A percentile compares a stretch with the other conserved stretches of the same genome.
These are phyloP conservation scores for Etheostoma perlongum DNA, from an alignment of 2,797 vertebrate genomes.

Conservation along the genomic window DNA sequence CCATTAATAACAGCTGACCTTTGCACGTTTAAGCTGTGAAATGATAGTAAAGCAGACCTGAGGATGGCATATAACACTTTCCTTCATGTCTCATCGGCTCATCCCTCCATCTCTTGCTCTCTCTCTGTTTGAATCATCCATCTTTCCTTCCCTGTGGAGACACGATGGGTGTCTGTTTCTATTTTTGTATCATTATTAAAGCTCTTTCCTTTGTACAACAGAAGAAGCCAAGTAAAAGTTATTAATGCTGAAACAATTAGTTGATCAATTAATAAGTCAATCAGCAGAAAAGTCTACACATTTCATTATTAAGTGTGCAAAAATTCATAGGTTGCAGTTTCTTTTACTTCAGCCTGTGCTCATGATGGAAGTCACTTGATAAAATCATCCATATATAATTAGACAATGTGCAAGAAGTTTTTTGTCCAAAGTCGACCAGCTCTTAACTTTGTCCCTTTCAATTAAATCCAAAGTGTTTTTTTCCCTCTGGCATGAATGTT, in stretches of 20 bases:
- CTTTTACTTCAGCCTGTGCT: background rate
- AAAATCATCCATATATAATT: constrained; percentile 41
- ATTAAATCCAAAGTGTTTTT: constrained; percentile 58
- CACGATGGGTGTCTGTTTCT: background rate
- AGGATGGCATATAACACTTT: constrained; percentile 51
- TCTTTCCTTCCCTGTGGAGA: background rate
- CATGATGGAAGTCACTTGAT: constrained; percentile 14
- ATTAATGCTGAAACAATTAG: too few species aligned
- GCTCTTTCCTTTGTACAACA: background rate
- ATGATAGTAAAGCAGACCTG: constrained; percentile 69
- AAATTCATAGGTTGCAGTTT: too few species aligned
- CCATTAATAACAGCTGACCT: constrained; percentile 80
- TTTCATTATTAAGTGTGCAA: too few species aligned
- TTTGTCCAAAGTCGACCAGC: constrained; percentile 39
- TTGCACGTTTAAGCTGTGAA: constrained; percentile 78
- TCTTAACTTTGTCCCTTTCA: constrained; percentile 59
- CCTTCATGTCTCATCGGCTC: constrained; percentile 27
- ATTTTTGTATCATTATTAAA: constrained; percentile 3
- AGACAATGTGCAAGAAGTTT: constrained; percentile 22
- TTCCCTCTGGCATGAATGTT: constrained; percentile 52
- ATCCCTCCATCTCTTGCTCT: constrained; percentile 15
- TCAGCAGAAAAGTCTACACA: too few species aligned
- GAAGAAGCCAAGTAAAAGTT: too few species aligned
- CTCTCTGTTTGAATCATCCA: constrained; percentile 5
- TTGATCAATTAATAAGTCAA: too few species aligned